Percentiles rank a stretch among this genome's conserved stretches.
phyloP scores from a whole-genome alignment of 2,113 vertebrate species.

The Hippotragus niger region DNA sequence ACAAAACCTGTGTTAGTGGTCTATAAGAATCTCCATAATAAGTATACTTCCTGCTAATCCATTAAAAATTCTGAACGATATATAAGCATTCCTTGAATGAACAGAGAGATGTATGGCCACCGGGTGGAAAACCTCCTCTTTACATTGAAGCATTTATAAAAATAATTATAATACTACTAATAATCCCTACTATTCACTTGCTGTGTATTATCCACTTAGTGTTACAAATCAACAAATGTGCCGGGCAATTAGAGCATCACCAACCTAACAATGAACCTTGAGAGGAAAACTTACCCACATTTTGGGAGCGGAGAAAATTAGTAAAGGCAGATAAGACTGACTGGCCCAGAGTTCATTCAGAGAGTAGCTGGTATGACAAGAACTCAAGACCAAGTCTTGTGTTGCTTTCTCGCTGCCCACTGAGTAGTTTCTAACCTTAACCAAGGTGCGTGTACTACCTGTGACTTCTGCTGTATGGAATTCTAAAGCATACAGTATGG shows the following conservation, averaged over 20 bases:
- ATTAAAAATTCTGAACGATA: not conserved
- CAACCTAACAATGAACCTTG: not conserved
- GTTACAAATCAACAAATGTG: not conserved
- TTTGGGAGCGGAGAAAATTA: not conserved
- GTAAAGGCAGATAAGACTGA: not conserved
- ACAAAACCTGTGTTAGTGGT: not conserved
- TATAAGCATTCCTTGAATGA: not conserved
- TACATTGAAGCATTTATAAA: not conserved
- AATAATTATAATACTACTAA: not conserved
- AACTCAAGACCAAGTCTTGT: not conserved
- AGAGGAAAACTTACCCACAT: not conserved
- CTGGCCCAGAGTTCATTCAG: not conserved
- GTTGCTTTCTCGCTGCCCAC: not conserved
- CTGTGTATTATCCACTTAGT: not conserved
- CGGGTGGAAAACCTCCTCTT: not conserved
- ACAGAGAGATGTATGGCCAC: not conserved
- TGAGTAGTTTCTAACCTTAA: not conserved
- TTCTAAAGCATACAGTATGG: not conserved
- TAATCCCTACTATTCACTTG: not conserved
- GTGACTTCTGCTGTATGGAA: not conserved
- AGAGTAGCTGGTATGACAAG: not conserved
- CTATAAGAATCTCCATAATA: not conserved
- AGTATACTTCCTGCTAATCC: not conserved
- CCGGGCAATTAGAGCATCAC: not conserved
- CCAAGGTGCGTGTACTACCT: not conserved